A percentile compares a stretch with the other conserved stretches of the same genome.
Evolutionary conservation across 2,797 vertebrate genomes (phyloP).

Genomic region (Gobio occitaniae): DNA sequence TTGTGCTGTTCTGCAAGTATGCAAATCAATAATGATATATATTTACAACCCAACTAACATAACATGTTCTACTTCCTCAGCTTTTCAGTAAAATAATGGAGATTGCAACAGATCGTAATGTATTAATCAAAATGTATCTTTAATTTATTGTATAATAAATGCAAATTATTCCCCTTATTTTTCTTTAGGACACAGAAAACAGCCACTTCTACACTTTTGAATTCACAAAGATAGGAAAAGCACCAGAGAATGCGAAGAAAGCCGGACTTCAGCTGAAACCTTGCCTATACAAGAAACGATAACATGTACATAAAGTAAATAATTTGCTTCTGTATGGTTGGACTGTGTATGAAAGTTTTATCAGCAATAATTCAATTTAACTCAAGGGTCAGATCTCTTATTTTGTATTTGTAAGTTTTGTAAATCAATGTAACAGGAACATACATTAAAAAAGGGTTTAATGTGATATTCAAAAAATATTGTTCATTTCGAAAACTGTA

Average conservation of each 20-base stretch:
- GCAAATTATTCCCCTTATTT: neutral
- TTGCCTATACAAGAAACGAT: conserved; percentile 85
- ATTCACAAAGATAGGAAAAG: conserved; percentile 71
- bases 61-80: neutral
- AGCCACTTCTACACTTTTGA: conserved; percentile 83
- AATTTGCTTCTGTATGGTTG: neutral
- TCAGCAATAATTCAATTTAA: neutral
- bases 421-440: neutral
- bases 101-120: neutral
- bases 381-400: neutral
- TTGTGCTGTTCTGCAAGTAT: conserved; percentile 8
- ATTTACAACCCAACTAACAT: neutral
- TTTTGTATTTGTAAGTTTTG: neutral
- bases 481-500: neutral
- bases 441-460: neutral
- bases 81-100: neutral
- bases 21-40: conserved; percentile 22
- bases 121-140: neutral
- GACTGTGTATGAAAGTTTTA: conserved; percentile 7
- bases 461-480: neutral
- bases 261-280: conserved; percentile 75
- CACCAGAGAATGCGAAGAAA: conserved; percentile 70
- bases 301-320: conserved; percentile 48
- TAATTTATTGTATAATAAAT: neutral
- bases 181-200: conserved; percentile 75